Evolutionary conservation across 1,140 invertebrate species (phyloP).

Genomic region (Aradophagus sp.): DNA sequence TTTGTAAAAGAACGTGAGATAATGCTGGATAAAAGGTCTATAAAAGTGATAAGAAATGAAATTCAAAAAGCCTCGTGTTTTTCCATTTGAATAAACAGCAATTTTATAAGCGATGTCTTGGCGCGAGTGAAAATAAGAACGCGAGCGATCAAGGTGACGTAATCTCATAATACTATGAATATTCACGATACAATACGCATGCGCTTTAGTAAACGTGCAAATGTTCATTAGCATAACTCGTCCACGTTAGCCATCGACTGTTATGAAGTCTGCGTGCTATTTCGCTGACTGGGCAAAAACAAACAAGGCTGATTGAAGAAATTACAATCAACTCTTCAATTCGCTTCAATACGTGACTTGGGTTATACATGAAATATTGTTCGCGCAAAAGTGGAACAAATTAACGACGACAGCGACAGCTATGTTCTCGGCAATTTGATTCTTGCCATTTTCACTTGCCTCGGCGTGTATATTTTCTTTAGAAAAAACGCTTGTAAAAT

Average conservation of each 20-base stretch:
- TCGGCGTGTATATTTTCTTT: too few relatives aligned
- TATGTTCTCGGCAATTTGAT: too few relatives aligned
- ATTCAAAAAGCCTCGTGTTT: too few relatives aligned
- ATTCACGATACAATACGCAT: conserved; percentile 63
- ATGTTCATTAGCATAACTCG: conserved; percentile 68
- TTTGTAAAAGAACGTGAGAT: too few relatives aligned
- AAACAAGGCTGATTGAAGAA: conserved; percentile 33
- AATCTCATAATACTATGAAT: conserved; percentile 65
- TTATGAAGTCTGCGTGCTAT: conserved; percentile 52
- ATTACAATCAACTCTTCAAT: conserved; percentile 20
- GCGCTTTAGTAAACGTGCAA: conserved; percentile 58
- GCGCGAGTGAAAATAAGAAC: conserved; percentile 62
- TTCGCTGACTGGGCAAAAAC: conserved; percentile 25
- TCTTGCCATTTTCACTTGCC: too few relatives aligned
- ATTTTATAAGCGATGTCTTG: too few relatives aligned
- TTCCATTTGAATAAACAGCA: too few relatives aligned
- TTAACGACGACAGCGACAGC: not conserved
- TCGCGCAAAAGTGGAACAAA: conserved; percentile 10
- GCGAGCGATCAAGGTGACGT: conserved; percentile 63
- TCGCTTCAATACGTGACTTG: conserved; percentile 25
- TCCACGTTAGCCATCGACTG: conserved; percentile 64
- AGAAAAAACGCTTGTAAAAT: too few relatives aligned
- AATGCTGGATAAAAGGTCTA: too few relatives aligned
- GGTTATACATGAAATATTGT: conserved; percentile 10
- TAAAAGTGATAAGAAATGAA: too few relatives aligned